Base-by-base conservation (phyloP, 64 coral and sea anemone genomes). In the Trachythela sp. region DNA sequence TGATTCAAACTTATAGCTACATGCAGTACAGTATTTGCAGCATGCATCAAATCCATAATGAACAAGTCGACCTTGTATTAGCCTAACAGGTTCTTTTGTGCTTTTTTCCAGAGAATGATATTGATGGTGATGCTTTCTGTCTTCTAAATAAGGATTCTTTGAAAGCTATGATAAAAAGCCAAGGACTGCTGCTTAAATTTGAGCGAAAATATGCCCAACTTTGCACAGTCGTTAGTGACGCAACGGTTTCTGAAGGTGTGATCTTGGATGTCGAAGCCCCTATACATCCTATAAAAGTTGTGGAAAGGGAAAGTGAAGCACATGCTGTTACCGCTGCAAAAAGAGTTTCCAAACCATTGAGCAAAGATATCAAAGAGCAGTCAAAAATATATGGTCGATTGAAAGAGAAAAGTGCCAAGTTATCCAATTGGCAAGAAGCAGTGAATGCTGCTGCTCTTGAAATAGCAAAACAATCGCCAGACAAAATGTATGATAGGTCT, bases 51-150 rank as follows among this genome's bases (percentile, higher is more conserved):
- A n/a, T n/a, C n/a, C n/a, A n/a, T n/a, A n/a, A n/a, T n/a, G n/a
- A n/a, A n/a, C n/a, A n/a, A n/a, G n/a, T n/a, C n/a, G n/a, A n/a
- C n/a, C n/a, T n/a, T n/a, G n/a, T n/a, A n/a, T n/a, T n/a, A n/a
- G n/a, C n/a, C n/a, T n/a, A n/a, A n/a, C n/a, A n/a, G n/a, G n/a
- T n/a, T n/a, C n/a, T n/a, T n/a, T n/a, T n/a, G n/a, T n/a, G n/a
- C n/a, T n/a, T 77, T 18, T 13, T 92, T 88, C 38, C 80, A 92
- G 91, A 92, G 13, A 92, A 92, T 84, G 91, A 92, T 48, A 85
- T 92, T 84, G 91, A 92, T 84, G 91, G 91, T 42, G 91, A 92
- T 88, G 91, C 91, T 4, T 92, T 88, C 36, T 38, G 54, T 39
- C 30, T 92, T 17, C 86, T 92, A 43, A 84, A 88, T 70, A 45